phyloP scores from a whole-genome alignment of 2,797 vertebrate species.

The Bucorvus abyssinicus region DNA sequence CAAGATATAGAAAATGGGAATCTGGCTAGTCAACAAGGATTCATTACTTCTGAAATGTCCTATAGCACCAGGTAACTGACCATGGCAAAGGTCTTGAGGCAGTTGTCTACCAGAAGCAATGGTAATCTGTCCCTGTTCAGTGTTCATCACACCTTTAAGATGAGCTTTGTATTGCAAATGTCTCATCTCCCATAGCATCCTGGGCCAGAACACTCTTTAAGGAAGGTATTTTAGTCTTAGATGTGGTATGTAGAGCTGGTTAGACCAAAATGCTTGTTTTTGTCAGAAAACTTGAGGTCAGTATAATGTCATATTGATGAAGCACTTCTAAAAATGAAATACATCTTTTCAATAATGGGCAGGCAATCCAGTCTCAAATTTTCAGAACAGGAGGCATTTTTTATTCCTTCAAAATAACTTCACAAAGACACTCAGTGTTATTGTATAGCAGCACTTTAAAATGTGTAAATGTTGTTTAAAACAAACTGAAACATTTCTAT shows the following conservation, averaged over 20 bases:
- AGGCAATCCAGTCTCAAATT: neutral
- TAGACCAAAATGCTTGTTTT: neutral
- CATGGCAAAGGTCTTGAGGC: neutral
- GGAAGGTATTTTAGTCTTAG: neutral
- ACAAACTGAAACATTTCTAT: neutral
- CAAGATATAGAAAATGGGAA: neutral
- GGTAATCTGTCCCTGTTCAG: neutral
- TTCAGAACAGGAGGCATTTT: neutral
- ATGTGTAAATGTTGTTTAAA: neutral
- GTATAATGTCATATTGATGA: neutral
- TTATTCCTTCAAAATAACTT: neutral
- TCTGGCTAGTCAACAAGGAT: neutral
- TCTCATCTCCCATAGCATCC: accelerated
- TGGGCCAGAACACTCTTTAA: neutral
- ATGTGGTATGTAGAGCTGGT: neutral
- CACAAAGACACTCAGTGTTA: neutral
- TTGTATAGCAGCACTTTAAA: neutral
- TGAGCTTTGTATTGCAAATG: neutral
- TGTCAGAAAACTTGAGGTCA: neutral
- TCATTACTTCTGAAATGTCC: neutral
- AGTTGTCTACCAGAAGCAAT: neutral
- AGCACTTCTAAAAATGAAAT: neutral
- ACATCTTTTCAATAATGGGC: neutral
- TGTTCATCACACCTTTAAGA: neutral
- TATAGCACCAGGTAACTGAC: neutral